Evolutionary conservation across 23 tunicate genomes (phyloP), one percentile per base, ranked within the genome.

Genomic region (Oikopleura dioica): DNA sequence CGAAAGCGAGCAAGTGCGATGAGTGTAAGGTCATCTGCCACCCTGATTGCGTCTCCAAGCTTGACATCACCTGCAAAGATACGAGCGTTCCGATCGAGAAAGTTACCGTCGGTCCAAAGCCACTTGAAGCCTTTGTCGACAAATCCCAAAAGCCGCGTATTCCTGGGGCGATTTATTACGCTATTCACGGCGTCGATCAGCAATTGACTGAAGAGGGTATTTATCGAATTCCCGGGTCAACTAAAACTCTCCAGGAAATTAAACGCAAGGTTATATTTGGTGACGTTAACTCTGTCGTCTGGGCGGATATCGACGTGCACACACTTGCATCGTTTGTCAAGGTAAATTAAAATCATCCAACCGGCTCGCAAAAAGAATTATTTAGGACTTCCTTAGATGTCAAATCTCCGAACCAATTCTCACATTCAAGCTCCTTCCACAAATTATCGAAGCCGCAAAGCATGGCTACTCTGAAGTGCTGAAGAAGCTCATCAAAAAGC

Each of bases 371-470:
- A 16, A 9, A 44, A 44, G 16, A 44, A 9, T 16, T 9, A 2
- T 63, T 63, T 31, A 63, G 72, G 72, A 63, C 26, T 63, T 63
- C 26, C 33, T 63, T 28, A 23, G 72, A 21, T 5, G 16, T 63
- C 72, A 63, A 63, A 23, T 63, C 30, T 63, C 72, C 72, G 72
- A 63, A 63, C 72, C 72, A 28, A 24, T 63, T 28, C 26, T 63
- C 4, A 63, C 72, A 16, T 63, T 63, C 33, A 23, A 28, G 2
- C 33, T 2, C 16, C 72, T 63, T 63, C 72, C 72, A 28, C 72
- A 21, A 21, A 12, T 63, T 28, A 63, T 63, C 26, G 72, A 63
- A 63, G 72, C 72, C 32, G 29, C 72, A 2, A 28, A 23, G 2
- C 16, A 63, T 63, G 26, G 26, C 33, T 12, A 28, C 2, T 21